phyloP scores from a whole-genome alignment of 2,113 vertebrate genomes.

The Fulica atra region DNA sequence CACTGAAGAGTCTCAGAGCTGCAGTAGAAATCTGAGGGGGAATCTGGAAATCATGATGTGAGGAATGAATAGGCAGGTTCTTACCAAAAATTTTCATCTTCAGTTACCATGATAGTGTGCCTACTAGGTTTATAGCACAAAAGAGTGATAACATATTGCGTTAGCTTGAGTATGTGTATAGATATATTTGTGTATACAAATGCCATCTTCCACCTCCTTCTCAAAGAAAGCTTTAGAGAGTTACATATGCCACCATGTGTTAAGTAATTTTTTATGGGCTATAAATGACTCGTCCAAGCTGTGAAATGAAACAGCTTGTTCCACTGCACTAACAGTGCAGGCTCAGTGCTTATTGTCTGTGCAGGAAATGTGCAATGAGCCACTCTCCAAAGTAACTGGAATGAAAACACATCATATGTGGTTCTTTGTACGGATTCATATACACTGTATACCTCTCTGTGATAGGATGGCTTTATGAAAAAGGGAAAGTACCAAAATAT shows the following conservation, averaged over 20 bases:
- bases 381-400: neutral
- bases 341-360: conserved; percentile 42
- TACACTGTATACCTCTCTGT: neutral
- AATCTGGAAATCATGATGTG: conserved; percentile 35
- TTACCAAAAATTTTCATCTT: conserved; percentile 10
- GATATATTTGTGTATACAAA: conserved; percentile 56
- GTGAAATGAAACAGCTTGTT: conserved; percentile 69
- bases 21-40: conserved; percentile 38
- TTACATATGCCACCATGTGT: conserved; percentile 63
- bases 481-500: neutral
- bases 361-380: neutral
- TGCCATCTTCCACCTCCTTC: conserved; percentile 61
- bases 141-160: conserved; percentile 36
- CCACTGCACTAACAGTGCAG: conserved; percentile 12
- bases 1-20: conserved; percentile 39
- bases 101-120: neutral
- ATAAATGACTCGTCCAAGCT: conserved; percentile 61
- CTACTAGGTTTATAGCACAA: conserved; percentile 19
- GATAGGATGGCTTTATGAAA: neutral
- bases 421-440: neutral
- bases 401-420: neutral
- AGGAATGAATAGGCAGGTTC: conserved; percentile 25
- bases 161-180: neutral
- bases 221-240: conserved; percentile 26
- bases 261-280: conserved; percentile 55